Evolutionary conservation across 2,888 invertebrate species (phyloP), one percentile per base, ranked within the genome.

Genomic region (Synanthedon myopaeformis): DNA sequence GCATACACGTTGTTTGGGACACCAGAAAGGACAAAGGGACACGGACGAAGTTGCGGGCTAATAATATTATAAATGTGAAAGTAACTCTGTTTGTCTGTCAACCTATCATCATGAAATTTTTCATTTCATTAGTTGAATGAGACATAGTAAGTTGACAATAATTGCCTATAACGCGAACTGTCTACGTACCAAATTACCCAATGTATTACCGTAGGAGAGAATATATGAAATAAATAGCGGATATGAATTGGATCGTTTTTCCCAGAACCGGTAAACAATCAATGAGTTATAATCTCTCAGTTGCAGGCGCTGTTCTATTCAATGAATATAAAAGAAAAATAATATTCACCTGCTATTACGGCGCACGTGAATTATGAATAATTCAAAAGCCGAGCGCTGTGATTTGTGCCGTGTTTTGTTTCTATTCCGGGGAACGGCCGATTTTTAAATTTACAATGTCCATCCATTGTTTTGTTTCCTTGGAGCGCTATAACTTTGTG

Each of bases 321-420:
- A 77, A 58, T 66, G 62, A 67, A 57, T 53, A 65, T 72, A 76
- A 81, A 78, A 72, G 73, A 72, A 79, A 79, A 77, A 81, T 72
- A 73, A 76, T 77, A 70, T 74, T 76, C 78, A 79, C 80, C 78
- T 79, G 74, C 74, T 73, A 77, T 81, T 81, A 79, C 35, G 19
- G 28, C 14, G 41, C 28, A 54, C 42, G 58, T 64, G 67, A 66
- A 60, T 75, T 76, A 78, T 82, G 80, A 82, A 82, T 83, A 70
- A 83, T 84, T 79, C 79, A 82, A 64, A 62, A n/a, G 28, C 51
- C 51, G 23, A 19, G 51, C 12, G 51, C 41, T 8, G 35, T 51
- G 51, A 51, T 51, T 51, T 51, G 51, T 51, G 28, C 35, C 23
- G 10, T 49, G 49, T 49, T 49, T 49, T 49, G 49, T 49, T 52